Evolutionary conservation across 2,888 invertebrate species (phyloP), one percentile per base, ranked within the genome.

Genomic region (Aphodius granarius): DNA sequence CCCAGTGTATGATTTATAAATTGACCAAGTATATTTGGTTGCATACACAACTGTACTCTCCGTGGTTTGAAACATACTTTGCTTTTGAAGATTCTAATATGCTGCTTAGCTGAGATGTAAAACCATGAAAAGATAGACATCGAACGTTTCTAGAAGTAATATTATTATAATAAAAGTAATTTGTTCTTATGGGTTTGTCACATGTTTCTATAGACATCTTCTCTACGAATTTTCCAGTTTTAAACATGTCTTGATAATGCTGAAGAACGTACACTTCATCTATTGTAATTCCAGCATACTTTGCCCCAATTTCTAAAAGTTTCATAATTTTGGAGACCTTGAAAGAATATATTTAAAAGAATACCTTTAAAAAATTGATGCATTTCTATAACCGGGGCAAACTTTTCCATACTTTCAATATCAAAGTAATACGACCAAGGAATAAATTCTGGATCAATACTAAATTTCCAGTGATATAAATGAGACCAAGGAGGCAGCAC

Each of bases 401-500:
- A 97, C 64, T 89, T 88, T 83, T 91, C 90, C 21, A 99, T 88
- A 82, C 95, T 94, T 0, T 89, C 81, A 3, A 98, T 73, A 84
- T 98, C 94, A 87, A 99, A 99, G 86, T 97, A 99, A 62, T 86
- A 84, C 4, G 90, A 88, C 99, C 99, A 99, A 0, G 93, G 92
- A 63, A 94, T 87, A 63, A 91, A 90, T 17, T 88, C 87, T 79
- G 93, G 92, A 2, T 86, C 82, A 21, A 89, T 87, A 74, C 89
- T 86, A 23, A 89, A 88, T 21, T 84, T 86, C 99, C 99, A 99
- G 85, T 99, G 99, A 81, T 95, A 95, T 3, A 99, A 86, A 78
- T 92, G 91, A 74, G 94, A 91, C 96, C 98, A 99, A 0, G 99
- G 97, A 15, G 98, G 98, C 78, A 99, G 88, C 71, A 98, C 96